Evolutionary conservation across 1,140 invertebrate genomes (phyloP), one percentile per base, ranked within the genome.

Genomic region (Marisa cornuarietis): DNA sequence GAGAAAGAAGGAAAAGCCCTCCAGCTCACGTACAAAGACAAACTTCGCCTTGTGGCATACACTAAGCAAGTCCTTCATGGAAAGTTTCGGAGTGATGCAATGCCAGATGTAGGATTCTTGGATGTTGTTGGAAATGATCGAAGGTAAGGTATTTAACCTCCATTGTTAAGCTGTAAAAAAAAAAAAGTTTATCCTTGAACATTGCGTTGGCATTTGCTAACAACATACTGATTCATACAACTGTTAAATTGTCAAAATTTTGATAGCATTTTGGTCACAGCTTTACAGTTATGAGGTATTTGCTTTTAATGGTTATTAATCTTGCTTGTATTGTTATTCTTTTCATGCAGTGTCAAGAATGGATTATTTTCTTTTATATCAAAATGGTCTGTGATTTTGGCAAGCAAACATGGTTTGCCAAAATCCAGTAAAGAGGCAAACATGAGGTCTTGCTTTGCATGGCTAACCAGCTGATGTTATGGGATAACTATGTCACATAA

Each of bases 121-220:
- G 97, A 99, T 92, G 96, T 99, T 11, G 97, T 99, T 85, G 98
- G 98, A 1, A 95, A 94, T 89, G 97, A 99, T 90, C 93, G 97
- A 80, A 94, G 96, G 93, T 94, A 88, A 88, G 82, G 31, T 42
- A 42, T 77, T 75, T 18, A 73, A 16, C 20, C 49, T 62, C 31
- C 54, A n/a, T 79, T 75, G 74, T 26, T 51, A 49, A 65, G 20
- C 42, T 24, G 58, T 71, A 68, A 51, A 13, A 71, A 26, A 13
- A n/a, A 42, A 13, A 9, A 24, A 54, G 9, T n/a, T 54, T 20
- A 52, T 52, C 6, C 31, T 49, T 71, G 31, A 13, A 71, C 20
- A 65, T 24, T 65, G 20, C 8, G 20, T 9, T n/a, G n/a, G n/a
- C n/a, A n/a, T n/a, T n/a, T n/a, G 11, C 24, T 42, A 42, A 6